These are phyloP conservation scores for Pelusios castaneus DNA, from an alignment of 2,113 vertebrate species.

Conservation along the genomic window DNA sequence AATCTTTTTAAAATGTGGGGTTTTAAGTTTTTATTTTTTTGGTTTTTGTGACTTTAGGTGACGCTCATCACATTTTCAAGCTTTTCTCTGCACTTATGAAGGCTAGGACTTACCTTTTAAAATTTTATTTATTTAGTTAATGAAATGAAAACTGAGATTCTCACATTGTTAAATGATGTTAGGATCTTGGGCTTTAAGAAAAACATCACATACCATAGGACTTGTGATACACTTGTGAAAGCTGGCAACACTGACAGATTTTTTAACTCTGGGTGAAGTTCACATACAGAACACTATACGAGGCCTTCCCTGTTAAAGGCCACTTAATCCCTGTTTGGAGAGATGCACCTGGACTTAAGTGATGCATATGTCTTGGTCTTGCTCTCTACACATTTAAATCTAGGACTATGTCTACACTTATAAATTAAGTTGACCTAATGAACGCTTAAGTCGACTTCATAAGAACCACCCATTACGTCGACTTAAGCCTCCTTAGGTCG, in stretches of 20 bases:
- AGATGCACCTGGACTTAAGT: neutral
- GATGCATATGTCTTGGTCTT: neutral
- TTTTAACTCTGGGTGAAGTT: neutral
- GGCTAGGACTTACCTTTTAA: neutral
- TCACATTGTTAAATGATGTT: neutral
- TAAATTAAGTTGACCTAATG: no score
- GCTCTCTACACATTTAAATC: neutral
- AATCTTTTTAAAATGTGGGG: neutral
- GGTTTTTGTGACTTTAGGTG: neutral
- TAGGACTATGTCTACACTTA: no score
- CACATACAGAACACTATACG: neutral
- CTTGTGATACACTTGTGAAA: neutral
- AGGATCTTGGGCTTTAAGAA: neutral
- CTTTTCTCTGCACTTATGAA: neutral
- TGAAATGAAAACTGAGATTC: neutral
- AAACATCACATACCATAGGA: neutral
- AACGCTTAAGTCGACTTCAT: no score
- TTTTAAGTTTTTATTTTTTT: neutral
- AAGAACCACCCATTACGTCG: no score
- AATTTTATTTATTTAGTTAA: neutral
- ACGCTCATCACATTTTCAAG: rapidly evolving
- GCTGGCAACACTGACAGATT: neutral
- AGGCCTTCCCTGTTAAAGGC: rapidly evolving
- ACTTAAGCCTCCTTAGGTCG: no score
- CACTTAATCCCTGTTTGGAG: neutral